phyloP scores from a whole-genome alignment of 2,113 vertebrate genomes.

The Ifrita kowaldi region DNA sequence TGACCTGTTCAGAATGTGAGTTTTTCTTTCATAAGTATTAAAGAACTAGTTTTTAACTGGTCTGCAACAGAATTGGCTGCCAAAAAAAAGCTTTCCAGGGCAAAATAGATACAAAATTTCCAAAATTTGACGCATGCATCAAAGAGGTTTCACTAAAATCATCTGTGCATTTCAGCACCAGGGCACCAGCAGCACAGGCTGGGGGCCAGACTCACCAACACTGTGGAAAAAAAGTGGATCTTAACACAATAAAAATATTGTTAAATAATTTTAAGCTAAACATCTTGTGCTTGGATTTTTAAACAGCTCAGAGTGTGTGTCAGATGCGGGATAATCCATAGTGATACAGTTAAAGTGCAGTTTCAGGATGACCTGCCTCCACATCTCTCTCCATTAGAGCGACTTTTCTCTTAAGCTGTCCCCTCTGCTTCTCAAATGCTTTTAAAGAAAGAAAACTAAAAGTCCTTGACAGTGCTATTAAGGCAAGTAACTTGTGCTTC shows the following conservation, averaged over 20 bases:
- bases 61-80: not conserved
- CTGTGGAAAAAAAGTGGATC: not conserved
- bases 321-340: constrained; percentile 18
- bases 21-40: not conserved
- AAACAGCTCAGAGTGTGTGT: constrained; percentile 33
- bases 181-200: not conserved
- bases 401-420: constrained; percentile 47
- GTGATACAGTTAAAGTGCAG: not conserved
- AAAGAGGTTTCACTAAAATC: not conserved
- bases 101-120: not conserved
- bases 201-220: not conserved
- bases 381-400: not conserved
- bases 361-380: not conserved
- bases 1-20: not conserved
- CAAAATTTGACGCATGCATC: not conserved
- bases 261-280: constrained; percentile 66
- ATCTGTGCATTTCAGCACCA: not conserved
- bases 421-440: constrained; percentile 3
- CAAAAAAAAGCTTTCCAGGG: not conserved
- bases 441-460: constrained; percentile 1
- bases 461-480: constrained; percentile 32
- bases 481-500: not conserved
- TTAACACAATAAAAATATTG: constrained; percentile 27
- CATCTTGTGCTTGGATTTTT: constrained; percentile 66
- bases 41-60: not conserved